Conservation (phyloP, 2,113 vertebrate genomes). For the Atrichornis clamosus region DNA sequence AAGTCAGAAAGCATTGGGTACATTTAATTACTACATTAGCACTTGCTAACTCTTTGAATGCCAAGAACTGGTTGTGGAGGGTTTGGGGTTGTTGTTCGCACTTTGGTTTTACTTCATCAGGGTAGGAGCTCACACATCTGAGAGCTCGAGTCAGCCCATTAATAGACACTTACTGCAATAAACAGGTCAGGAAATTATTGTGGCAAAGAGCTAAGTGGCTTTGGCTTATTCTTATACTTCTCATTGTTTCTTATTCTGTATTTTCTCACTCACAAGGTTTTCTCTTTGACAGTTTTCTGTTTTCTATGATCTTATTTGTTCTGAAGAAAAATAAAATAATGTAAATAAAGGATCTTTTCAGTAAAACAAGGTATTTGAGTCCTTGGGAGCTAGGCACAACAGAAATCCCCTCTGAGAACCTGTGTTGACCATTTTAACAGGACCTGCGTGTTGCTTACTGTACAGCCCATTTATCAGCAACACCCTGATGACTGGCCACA, state of each 20-base stretch:
- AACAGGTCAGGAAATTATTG: slow-evolving; percentile 51
- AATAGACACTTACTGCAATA: slow-evolving; percentile 20
- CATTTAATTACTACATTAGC: slow-evolving; percentile 43
- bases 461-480: not conserved
- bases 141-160: not conserved
- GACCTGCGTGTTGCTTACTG: not conserved
- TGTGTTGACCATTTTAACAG: not conserved
- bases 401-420: not conserved
- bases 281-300: not conserved
- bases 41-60: slow-evolving; percentile 28
- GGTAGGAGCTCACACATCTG: not conserved
- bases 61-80: slow-evolving; percentile 21
- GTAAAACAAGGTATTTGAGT: not conserved
- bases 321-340: not conserved
- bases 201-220: slow-evolving; percentile 2
- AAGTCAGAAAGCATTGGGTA: slow-evolving; percentile 24
- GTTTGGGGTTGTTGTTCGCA: not conserved
- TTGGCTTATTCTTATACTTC: not conserved
- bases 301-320: not conserved
- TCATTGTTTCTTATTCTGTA: not conserved
- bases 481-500: not conserved
- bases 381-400: not conserved
- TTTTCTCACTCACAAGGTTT: not conserved
- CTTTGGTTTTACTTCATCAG: not conserved
- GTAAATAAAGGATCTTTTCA: not conserved